These are phyloP conservation scores for Steatocranus sp. DNA, from an alignment of 2,797 vertebrate species.

Conservation along the genomic window DNA sequence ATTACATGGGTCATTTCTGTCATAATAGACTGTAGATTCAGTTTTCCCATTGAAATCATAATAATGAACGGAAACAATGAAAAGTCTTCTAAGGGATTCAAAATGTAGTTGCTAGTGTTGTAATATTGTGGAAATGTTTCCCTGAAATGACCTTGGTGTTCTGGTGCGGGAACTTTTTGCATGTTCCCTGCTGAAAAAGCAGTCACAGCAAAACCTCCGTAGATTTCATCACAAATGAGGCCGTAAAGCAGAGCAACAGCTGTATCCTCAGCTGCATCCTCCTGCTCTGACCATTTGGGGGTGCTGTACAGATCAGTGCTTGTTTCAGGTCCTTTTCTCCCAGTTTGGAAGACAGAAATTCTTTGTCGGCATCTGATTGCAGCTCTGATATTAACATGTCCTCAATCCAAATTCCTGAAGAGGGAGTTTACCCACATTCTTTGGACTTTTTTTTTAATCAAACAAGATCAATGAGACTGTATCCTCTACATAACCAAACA, in stretches of 20 bases:
- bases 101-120: neutral
- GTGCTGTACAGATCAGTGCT: neutral
- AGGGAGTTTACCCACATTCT: neutral
- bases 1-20: neutral
- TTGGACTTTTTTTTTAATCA: neutral
- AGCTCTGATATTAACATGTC: neutral
- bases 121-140: neutral
- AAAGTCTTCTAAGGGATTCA: neutral
- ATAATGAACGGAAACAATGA: neutral
- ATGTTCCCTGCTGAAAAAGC: neutral
- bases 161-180: neutral
- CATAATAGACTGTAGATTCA: neutral
- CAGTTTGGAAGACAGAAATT: neutral
- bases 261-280: neutral
- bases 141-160: neutral
- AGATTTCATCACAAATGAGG: neutral
- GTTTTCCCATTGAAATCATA: neutral
- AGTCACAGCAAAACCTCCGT: neutral
- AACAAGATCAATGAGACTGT: neutral
- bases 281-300: neutral
- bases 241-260: neutral
- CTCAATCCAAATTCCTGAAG: neutral
- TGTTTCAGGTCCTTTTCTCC: neutral
- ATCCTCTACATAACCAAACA: neutral
- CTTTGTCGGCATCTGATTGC: neutral